A percentile compares a stretch with the other conserved stretches of the same genome.
These are phyloP conservation scores for Eupeodes latifasciatus DNA, from an alignment of 2,888 invertebrate genomes.

Conservation along the genomic window DNA sequence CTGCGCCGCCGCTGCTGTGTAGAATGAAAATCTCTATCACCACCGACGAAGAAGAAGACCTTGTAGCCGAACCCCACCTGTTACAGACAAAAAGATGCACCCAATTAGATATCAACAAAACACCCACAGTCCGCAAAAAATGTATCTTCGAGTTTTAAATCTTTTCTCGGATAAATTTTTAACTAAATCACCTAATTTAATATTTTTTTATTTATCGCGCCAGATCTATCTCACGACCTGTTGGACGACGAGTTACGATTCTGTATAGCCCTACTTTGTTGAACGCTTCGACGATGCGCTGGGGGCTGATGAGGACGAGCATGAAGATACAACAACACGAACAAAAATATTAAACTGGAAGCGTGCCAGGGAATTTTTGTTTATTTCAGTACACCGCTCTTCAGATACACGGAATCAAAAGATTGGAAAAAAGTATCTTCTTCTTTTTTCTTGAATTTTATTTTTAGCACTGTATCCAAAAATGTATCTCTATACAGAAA, in stretches of 20 bases:
- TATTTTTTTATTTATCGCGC: slow-evolving; percentile 32
- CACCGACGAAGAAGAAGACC: slow-evolving; percentile 35
- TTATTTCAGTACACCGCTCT: slow-evolving; percentile 59
- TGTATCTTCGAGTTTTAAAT: background rate
- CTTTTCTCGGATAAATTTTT: background rate
- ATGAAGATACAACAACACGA: slow-evolving; percentile 1
- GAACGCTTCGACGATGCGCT: no score
- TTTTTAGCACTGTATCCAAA: slow-evolving; percentile 62
- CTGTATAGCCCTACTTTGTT: slow-evolving; percentile 39
- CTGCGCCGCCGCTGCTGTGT: background rate
- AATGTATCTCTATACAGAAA: background rate
- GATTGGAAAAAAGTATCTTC: slow-evolving; percentile 14
- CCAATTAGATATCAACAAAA: slow-evolving; percentile 40
- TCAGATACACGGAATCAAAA: slow-evolving; percentile 48
- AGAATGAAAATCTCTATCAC: slow-evolving; percentile 6
- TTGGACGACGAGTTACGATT: background rate
- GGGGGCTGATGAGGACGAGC: slow-evolving; percentile 32
- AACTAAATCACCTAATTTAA: slow-evolving; percentile 40
- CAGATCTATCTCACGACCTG: slow-evolving; percentile 38
- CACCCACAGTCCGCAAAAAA: slow-evolving; percentile 1
- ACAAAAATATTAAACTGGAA: slow-evolving; percentile 58
- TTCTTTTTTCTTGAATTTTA: slow-evolving; percentile 28
- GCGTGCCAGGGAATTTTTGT: slow-evolving; percentile 69
- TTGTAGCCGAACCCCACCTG: slow-evolving; percentile 74
- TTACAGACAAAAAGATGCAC: slow-evolving; percentile 62